Evolutionary conservation across 30 jellyfish, hydroid and myxozoan genomes (phyloP), one percentile per base, ranked within the genome.

Genomic region (Turritopsis rubra): DNA sequence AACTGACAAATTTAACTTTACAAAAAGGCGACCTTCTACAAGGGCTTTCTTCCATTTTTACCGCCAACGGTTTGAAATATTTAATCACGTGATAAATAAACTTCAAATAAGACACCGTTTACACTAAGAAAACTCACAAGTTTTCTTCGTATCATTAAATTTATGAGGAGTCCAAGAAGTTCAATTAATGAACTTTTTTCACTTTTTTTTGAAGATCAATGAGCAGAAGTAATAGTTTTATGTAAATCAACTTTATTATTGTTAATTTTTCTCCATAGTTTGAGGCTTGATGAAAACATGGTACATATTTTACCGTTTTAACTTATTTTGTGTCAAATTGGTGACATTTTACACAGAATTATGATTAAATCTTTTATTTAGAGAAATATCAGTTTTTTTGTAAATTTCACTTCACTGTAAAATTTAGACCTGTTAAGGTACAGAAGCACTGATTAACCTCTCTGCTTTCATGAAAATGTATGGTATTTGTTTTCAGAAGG

Each of bases 51-150:
- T 41, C 60, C 60, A 41, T 41, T 68, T 68, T 68, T 68, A 68
- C 77, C 77, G 77, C 77, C 77, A 68, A 68, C 77, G 77, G 77
- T 68, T 68, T 68, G 30, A 68, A 68, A 68, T 68, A 41, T 41
- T 27, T 17, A 23, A 27, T 68, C 77, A 68, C 77, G 77, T 68
- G 77, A 68, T 22, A 68, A 68, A 68, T 27, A 68, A 41, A 41
- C 9, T 41, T 41, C 60, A 41, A 41, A 41, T 41, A 41, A 41
- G 13, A 41, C 60, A 41, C 60, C 60, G 60, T 41, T 41, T 41
- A 41, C 60, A 41, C 60, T 41, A 41, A n/a, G n/a, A n/a, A n/a
- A n/a, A 41, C 60, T 41, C 5, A 13, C 60, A 41, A 41, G n/a
- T n/a, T n/a, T n/a, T n/a, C n/a, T n/a, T n/a, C n/a, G n/a, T n/a